phyloP scores from a whole-genome alignment of 1,140 invertebrate species.

The Drepana arcuata region DNA sequence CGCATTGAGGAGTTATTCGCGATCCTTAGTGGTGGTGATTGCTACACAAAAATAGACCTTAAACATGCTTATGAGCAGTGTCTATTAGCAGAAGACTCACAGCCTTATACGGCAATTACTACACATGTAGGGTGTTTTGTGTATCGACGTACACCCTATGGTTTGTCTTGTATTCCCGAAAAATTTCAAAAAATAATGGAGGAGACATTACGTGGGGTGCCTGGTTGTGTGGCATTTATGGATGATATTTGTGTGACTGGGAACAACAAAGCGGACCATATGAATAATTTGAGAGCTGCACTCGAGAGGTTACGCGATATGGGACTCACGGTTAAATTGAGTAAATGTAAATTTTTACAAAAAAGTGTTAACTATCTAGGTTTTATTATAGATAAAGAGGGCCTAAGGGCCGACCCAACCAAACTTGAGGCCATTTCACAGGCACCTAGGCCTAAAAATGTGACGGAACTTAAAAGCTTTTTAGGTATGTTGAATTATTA shows the following conservation, averaged over 20 bases:
- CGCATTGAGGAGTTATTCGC: background rate
- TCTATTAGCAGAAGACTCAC: background rate
- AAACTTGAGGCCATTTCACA: slow-evolving; percentile 46
- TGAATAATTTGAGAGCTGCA: background rate
- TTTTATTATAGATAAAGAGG: slow-evolving; percentile 35
- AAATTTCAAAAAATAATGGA: background rate
- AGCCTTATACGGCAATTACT: background rate
- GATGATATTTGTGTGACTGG: background rate
- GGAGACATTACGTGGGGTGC: background rate
- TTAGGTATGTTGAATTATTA: too few relatives aligned
- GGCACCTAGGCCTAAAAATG: slow-evolving; percentile 23
- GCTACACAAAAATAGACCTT: background rate
- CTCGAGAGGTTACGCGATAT: slow-evolving; percentile 1
- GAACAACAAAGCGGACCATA: background rate
- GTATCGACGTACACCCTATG: background rate
- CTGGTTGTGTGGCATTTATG: background rate
- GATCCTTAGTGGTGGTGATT: background rate
- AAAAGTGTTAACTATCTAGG: slow-evolving; percentile 33
- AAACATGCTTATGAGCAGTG: background rate
- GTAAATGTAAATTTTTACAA: slow-evolving; percentile 23
- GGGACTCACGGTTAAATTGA: slow-evolving; percentile 23
- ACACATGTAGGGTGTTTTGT: background rate
- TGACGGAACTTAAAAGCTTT: background rate
- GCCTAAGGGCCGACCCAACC: slow-evolving; percentile 26
- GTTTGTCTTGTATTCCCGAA: background rate